Evolutionary conservation across 37 sponge, comb jelly and placozoan species (phyloP), one percentile per base, ranked within the genome.

Genomic region (Hexactinellida sp.): DNA sequence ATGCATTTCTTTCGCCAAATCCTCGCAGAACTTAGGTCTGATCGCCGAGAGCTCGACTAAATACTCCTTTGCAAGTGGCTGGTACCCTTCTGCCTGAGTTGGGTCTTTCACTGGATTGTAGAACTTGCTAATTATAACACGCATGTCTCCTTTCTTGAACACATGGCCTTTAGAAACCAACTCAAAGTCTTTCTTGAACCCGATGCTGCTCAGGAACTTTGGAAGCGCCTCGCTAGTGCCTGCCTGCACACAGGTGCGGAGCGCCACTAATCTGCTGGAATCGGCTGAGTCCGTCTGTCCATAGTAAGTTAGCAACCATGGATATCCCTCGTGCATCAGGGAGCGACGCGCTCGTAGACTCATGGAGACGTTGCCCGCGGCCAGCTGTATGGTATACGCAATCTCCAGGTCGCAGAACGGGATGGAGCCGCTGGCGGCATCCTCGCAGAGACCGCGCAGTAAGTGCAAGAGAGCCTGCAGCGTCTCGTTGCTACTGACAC

Each of bases 41-140:
- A 63, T 28, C 3, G 76, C 76, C 3, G 76, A 63, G 19, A 63
- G 25, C 34, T 63, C 76, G 3, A 63, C 76, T 7, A 63, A 23
- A n/a, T 63, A 63, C 76, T 63, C 28, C 1, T n/a, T 63, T 21
- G 76, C 76, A 3, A 63, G 34, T 10, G 76, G 30, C 34, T 63
- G 76, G 76, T 63, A 63, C 32, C 76, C 76, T 3, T 63, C 76
- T 63, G 76, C 19, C 19, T 63, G 76, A 63, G 76, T 25, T 25
- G 76, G 76, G 76, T 63, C 76, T 63, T 63, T 63, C 28, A 10
- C 76, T 63, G 76, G 76, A n/a, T n/a, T 63, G 76, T 63, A 63
- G 76, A 63, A 63, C 34, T 63, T 63, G 76, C 76, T 63, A 63
- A 63, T 63, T 7, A 63, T 25, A 63, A 63, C 76, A 32, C 76